These are phyloP conservation scores for Vulpes lagopus DNA, from an alignment of 2,113 vertebrate genomes.

Conservation along the genomic window DNA sequence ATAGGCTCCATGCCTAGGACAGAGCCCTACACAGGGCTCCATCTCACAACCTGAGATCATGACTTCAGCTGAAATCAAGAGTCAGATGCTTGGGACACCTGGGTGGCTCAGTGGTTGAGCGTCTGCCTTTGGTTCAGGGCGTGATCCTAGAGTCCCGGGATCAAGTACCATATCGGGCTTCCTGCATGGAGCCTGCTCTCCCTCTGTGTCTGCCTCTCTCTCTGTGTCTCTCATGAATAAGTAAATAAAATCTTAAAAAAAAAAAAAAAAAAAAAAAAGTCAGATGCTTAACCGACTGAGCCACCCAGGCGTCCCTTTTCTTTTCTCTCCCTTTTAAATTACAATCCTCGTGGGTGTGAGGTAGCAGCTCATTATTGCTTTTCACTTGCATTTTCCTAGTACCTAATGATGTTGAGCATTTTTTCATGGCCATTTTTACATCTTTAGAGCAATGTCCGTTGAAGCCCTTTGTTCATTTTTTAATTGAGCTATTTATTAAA, in stretches of 20 bases:
- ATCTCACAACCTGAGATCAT: background rate
- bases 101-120: background rate
- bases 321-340: background rate
- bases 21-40: background rate
- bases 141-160: background rate
- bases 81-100: background rate
- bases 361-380: background rate
- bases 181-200: background rate
- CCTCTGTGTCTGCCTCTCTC: background rate
- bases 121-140: background rate
- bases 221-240: background rate
- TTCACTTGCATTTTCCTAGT: background rate
- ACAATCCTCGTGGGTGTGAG: background rate
- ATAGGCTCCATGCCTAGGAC: background rate
- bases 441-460: background rate
- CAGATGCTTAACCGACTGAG: background rate
- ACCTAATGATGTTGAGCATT: background rate
- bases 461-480: background rate
- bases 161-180: background rate
- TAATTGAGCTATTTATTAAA: background rate
- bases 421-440: conserved; percentile 14
- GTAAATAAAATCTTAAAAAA: background rate
- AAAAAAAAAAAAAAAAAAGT: background rate
- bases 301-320: background rate
- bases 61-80: background rate